phyloP scores from a whole-genome alignment of 1,140 invertebrate genomes.

The Sarcophaga peregrina region DNA sequence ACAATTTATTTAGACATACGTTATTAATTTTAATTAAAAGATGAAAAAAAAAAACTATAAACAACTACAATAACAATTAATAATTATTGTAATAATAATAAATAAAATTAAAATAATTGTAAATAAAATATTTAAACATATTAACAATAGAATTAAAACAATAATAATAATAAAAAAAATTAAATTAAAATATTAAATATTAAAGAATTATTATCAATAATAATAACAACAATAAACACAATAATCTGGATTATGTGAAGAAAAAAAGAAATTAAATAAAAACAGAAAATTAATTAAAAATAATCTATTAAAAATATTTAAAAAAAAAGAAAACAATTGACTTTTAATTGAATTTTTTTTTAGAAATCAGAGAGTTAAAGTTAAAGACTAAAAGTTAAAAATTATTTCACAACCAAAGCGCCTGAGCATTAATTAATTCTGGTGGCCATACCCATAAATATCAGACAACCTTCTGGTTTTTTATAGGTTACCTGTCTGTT shows the following conservation, averaged over 20 bases:
- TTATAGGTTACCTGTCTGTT: too few relatives aligned
- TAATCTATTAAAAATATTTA: background rate
- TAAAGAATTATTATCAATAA: constrained; percentile 21
- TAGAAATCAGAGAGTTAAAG: too few relatives aligned
- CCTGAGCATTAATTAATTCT: too few relatives aligned
- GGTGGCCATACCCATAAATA: too few relatives aligned
- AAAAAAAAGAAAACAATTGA: background rate
- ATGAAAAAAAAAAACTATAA: too few relatives aligned
- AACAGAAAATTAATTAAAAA: background rate
- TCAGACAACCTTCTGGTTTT: too few relatives aligned
- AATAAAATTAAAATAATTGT: background rate
- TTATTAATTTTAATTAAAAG: too few relatives aligned
- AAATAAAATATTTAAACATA: background rate
- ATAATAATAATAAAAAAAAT: background rate
- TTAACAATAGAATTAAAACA: constrained; percentile 1
- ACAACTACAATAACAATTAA: too few relatives aligned
- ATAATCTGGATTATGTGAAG: background rate
- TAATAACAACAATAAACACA: constrained; percentile 4
- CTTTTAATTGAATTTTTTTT: too few relatives aligned
- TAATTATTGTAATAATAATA: background rate
- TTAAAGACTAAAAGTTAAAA: too few relatives aligned
- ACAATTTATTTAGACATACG: too few relatives aligned
- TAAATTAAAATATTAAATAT: background rate
- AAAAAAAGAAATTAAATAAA: background rate
- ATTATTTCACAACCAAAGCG: too few relatives aligned